A percentile compares a stretch with the other conserved stretches of the same genome.
These are phyloP conservation scores for Dipodomys merriami DNA, from an alignment of 2,113 vertebrate genomes.

Conservation along the genomic window DNA sequence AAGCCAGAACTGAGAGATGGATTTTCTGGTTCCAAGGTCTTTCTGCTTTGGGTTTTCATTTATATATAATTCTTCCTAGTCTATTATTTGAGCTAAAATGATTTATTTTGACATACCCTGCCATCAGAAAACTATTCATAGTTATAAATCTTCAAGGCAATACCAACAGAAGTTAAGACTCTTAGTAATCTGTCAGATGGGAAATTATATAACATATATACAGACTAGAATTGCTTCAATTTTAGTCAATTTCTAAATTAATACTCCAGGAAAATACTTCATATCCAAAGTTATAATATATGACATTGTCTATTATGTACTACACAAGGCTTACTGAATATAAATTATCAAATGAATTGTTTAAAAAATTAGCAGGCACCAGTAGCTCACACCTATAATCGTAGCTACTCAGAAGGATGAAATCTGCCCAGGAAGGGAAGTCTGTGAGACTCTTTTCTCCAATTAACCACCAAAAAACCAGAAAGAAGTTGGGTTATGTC, in stretches of 20 bases:
- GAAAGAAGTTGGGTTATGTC: too few relatives aligned
- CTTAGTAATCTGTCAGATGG: neutral
- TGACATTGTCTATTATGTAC: neutral
- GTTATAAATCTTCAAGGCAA: neutral
- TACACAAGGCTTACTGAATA: neutral
- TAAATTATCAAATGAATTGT: too few relatives aligned
- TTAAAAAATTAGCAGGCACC: too few relatives aligned
- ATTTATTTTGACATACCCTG: neutral
- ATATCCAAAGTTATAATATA: neutral
- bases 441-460: too few relatives aligned
- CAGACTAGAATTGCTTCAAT: neutral
- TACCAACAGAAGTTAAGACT: neutral
- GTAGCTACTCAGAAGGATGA: too few relatives aligned
- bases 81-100: neutral
- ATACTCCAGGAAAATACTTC: neutral
- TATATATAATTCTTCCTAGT: neutral
- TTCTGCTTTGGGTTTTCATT: neutral
- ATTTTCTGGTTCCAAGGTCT: neutral
- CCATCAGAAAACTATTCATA: neutral
- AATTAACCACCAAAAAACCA: too few relatives aligned
- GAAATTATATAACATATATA: neutral
- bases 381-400: too few relatives aligned
- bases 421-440: too few relatives aligned
- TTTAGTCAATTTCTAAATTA: neutral
- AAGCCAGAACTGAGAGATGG: neutral